phyloP scores from a whole-genome alignment of 2,797 vertebrate genomes.

The Hippopotamyrus pictus region DNA sequence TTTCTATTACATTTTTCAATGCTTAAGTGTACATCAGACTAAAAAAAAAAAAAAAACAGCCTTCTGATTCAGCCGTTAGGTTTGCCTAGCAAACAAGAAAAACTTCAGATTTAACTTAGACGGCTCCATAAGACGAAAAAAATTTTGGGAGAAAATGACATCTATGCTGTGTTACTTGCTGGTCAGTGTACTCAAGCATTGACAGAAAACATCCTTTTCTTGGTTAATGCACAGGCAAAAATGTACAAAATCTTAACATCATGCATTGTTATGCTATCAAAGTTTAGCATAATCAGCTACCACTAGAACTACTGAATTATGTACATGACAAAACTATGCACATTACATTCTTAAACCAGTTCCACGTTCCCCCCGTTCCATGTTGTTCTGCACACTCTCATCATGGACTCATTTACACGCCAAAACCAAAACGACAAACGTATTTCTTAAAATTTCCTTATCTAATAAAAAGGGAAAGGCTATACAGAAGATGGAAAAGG shows the following conservation, averaged over 20 bases:
- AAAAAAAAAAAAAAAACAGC: not conserved
- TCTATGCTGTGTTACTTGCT: constrained; percentile 17
- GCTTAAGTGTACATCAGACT: not conserved
- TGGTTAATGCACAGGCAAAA: constrained; percentile 56
- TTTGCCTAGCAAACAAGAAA: not conserved
- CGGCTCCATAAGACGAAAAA: not conserved
- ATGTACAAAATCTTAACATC: constrained; percentile 52
- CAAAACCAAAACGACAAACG: not conserved
- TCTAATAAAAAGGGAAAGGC: not conserved
- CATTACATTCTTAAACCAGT: not conserved
- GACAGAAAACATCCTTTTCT: constrained; percentile 37
- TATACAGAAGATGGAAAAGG: not conserved
- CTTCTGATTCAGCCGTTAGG: not conserved
- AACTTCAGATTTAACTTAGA: not conserved
- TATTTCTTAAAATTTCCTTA: not conserved
- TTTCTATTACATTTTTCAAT: not conserved
- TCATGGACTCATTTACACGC: not conserved
- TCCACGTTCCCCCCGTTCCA: not conserved
- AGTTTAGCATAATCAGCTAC: not conserved
- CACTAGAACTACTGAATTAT: not conserved
- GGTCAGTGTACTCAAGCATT: not conserved
- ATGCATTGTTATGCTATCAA: constrained; percentile 28
- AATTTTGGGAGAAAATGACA: constrained; percentile 10
- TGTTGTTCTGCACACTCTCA: not conserved
- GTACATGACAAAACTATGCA: not conserved